phyloP scores from a whole-genome alignment of 2,888 invertebrate species.

The Spodoptera exigua region DNA sequence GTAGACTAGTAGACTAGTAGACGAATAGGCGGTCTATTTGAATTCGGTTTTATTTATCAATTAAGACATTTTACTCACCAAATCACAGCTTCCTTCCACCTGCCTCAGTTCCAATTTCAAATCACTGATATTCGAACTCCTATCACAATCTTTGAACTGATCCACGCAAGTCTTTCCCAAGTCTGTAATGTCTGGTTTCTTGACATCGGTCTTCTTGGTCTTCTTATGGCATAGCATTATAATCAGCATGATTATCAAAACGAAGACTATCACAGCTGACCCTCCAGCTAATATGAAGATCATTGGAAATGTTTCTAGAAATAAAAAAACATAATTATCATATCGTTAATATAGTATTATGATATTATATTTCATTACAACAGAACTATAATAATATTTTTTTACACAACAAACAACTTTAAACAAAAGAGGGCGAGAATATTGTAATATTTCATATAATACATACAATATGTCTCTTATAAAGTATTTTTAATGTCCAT shows the following conservation, averaged over 20 bases:
- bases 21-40: too few species aligned
- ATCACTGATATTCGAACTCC: slow-evolving; percentile 97
- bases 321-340: slow-evolving; percentile 5
- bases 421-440: too few species aligned
- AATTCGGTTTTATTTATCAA: not conserved
- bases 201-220: slow-evolving; percentile 85
- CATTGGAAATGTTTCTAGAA: slow-evolving; percentile 92
- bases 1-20: too few species aligned
- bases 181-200: slow-evolving; percentile 88
- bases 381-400: too few species aligned
- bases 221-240: slow-evolving; percentile 92
- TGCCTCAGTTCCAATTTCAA: slow-evolving; percentile 96
- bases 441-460: too few species aligned
- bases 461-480: too few species aligned
- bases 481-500: too few species aligned
- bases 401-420: too few species aligned
- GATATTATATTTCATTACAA: too few species aligned
- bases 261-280: slow-evolving; percentile 93
- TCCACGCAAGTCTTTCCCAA: slow-evolving; percentile 76
- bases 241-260: slow-evolving; percentile 94
- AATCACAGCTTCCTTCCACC: slow-evolving; percentile 93
- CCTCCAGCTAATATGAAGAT: slow-evolving; percentile 93
- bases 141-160: slow-evolving; percentile 93
- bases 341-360: too few species aligned
- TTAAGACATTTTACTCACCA: slow-evolving; percentile 80